Percentiles rank a stretch among this genome's conserved stretches.
Conservation (phyloP, 2,888 invertebrate genomes). For the Stenurella melanura region DNA sequence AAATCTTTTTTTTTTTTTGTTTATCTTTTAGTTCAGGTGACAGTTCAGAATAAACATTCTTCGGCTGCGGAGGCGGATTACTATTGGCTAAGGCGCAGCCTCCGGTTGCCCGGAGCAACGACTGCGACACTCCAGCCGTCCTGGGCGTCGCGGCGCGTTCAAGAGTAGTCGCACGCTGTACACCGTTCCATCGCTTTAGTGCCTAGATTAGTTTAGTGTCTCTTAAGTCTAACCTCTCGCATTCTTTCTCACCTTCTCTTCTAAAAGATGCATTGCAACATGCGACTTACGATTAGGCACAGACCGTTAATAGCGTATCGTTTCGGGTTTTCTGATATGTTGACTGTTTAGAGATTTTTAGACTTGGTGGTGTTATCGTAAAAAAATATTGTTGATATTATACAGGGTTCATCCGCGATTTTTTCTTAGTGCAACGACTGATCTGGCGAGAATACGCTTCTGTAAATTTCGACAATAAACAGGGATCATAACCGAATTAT, state of each 20-base stretch:
- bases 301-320: constrained; percentile 2
- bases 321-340: constrained; percentile 7
- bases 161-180: constrained; percentile 54
- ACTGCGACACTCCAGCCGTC: constrained; percentile 57
- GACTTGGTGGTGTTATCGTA: background rate
- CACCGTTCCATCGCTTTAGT: constrained; percentile 62
- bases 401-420: constrained; percentile 18
- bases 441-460: constrained; percentile 53
- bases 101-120: constrained; percentile 42
- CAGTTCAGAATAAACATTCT: constrained; percentile 16
- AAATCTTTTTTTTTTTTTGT: background rate
- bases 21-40: constrained; percentile 8
- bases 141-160: constrained; percentile 58
- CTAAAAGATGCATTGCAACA: constrained; percentile 6
- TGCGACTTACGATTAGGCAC: background rate
- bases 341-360: constrained; percentile 1
- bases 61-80: constrained; percentile 29
- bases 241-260: constrained; percentile 12
- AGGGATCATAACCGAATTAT: constrained; percentile 60
- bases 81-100: constrained; percentile 46
- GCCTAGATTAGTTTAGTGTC: constrained; percentile 61
- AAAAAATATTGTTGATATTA: background rate
- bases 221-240: constrained; percentile 43
- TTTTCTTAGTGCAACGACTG: constrained; percentile 32
- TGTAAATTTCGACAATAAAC: constrained; percentile 59